Conservation (phyloP, 2,113 vertebrate genomes). For the Tragelaphus scriptus region DNA sequence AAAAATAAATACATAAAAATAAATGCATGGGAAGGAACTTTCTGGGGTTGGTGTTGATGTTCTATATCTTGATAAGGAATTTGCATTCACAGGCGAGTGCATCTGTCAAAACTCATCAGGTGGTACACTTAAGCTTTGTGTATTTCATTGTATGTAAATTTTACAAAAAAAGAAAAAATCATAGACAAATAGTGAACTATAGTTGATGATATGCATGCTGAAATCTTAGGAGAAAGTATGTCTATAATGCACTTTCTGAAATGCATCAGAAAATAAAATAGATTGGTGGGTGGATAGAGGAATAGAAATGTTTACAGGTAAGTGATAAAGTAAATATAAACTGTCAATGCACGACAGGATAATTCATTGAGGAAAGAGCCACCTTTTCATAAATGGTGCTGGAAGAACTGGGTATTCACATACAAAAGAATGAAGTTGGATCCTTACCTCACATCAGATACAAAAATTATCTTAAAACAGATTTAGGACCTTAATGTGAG, state of each 20-base stretch:
- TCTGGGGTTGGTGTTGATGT: not conserved
- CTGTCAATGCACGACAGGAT: not conserved
- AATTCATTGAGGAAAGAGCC: not conserved
- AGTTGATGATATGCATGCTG: not conserved
- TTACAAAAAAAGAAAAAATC: not conserved
- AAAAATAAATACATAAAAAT: slow-evolving; percentile 59
- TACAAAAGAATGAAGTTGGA: not conserved
- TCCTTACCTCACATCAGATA: not conserved
- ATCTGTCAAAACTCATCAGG: not conserved
- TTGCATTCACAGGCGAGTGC: slow-evolving; percentile 30
- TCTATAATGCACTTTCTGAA: not conserved
- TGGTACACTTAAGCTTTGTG: not conserved
- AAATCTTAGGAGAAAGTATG: not conserved
- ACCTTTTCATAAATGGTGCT: not conserved
- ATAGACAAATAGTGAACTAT: not conserved
- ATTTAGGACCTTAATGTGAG: not conserved
- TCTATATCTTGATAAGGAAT: slow-evolving; percentile 17
- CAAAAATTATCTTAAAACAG: not conserved
- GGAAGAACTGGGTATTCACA: not conserved
- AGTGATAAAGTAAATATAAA: not conserved
- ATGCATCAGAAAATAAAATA: not conserved
- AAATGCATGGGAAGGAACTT: not conserved
- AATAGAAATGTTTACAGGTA: not conserved
- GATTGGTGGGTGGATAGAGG: not conserved
- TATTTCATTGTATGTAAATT: not conserved